phyloP scores from a whole-genome alignment of 2,113 vertebrate genomes.

The Forbesichthys agassizii region DNA sequence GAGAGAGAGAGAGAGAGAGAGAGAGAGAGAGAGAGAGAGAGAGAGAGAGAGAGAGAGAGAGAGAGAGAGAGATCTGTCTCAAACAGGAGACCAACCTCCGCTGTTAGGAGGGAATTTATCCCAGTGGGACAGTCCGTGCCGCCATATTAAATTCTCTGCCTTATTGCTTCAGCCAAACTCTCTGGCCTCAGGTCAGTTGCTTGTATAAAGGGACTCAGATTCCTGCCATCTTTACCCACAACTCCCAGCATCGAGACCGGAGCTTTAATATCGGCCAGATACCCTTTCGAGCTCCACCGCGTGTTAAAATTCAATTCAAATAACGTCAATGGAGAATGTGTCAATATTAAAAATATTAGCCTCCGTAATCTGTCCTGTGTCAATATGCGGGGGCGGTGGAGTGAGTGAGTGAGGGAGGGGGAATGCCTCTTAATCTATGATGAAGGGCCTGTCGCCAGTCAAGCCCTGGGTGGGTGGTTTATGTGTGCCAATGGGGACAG shows the following conservation, averaged over 20 bases:
- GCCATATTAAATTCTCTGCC: constrained; percentile 71
- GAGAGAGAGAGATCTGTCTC: not conserved
- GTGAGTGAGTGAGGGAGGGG: constrained; percentile 24
- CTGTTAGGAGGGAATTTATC: constrained; percentile 44
- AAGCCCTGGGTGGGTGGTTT: constrained; percentile 4
- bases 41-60: constrained; percentile 1
- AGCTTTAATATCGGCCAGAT: constrained; percentile 50
- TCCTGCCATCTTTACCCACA: constrained; percentile 35
- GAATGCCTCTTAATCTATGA: constrained; percentile 49
- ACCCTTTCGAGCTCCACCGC: constrained; percentile 30
- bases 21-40: not conserved
- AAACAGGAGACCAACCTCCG: constrained; percentile 13
- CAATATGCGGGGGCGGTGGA: constrained; percentile 28
- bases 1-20: constrained; percentile 1
- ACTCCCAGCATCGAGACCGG: constrained; percentile 36
- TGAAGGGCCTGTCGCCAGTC: constrained; percentile 27
- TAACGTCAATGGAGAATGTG: constrained; percentile 52
- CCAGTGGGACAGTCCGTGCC: constrained; percentile 57
- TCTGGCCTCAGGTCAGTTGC: constrained; percentile 54
- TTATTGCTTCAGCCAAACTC: constrained; percentile 69
- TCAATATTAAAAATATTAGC: constrained; percentile 63
- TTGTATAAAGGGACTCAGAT: constrained; percentile 36
- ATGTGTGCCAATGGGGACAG: constrained; percentile 38
- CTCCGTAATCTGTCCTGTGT: constrained; percentile 46
- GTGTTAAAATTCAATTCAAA: constrained; percentile 58